Conservation (phyloP, 2,888 invertebrate genomes). For the Clanis bilineata region DNA sequence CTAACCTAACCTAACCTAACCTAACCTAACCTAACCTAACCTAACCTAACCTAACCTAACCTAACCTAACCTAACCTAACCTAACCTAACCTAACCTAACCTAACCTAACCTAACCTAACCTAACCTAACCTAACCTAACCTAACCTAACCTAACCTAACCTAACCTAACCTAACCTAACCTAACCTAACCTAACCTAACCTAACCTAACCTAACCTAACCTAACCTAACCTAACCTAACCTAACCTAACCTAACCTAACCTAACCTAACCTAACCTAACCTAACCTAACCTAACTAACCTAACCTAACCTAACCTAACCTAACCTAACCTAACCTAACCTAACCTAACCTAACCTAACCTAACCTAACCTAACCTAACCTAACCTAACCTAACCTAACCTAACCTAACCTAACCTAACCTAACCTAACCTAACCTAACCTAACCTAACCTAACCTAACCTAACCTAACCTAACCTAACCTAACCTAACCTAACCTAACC, state of each 20-base stretch:
- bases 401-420: no score
- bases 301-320: no score
- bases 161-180: not conserved
- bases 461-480: no score
- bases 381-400: no score
- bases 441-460: no score
- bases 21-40: not conserved
- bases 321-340: no score
- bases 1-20: not conserved
- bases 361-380: no score
- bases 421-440: no score
- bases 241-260: not conserved
- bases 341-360: no score
- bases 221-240: not conserved
- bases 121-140: not conserved
- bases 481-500: no score
- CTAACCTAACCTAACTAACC: not conserved
- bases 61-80: not conserved
- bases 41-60: not conserved
- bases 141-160: not conserved
- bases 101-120: not conserved
- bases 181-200: not conserved
- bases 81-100: not conserved
- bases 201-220: not conserved
- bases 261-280: not conserved